These are phyloP conservation scores for Actinopyga echinites DNA, from an alignment of 53 echinoderm and acorn worm genomes.

Conservation along the genomic window DNA sequence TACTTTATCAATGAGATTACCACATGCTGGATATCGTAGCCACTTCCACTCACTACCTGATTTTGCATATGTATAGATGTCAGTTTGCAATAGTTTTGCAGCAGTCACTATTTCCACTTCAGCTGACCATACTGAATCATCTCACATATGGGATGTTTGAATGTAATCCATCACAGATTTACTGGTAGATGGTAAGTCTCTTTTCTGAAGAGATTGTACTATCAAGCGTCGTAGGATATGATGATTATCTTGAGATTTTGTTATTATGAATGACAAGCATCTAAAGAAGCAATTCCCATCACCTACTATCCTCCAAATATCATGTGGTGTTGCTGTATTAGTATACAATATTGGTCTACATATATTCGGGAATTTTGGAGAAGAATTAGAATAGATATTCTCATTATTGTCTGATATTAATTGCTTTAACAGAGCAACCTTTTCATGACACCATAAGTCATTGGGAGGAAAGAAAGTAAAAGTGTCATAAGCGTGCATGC, in stretches of 20 bases:
- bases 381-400: background rate
- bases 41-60: background rate
- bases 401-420: background rate
- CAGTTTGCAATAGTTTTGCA: background rate
- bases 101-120: conserved; percentile 24
- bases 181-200: conserved; percentile 2
- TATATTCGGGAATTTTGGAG: conserved; percentile 9
- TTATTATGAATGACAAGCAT: conserved; percentile 25
- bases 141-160: conserved; percentile 18
- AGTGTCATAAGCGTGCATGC: background rate
- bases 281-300: conserved; percentile 41
- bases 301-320: conserved; percentile 28
- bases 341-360: conserved; percentile 25
- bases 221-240: background rate
- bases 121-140: conserved; percentile 22
- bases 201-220: conserved; percentile 8
- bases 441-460: conserved; percentile 36
- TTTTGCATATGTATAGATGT: conserved; percentile 9
- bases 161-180: conserved; percentile 27
- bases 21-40: conserved; percentile 24
- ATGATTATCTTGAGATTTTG: conserved; percentile 16
- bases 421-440: conserved; percentile 19
- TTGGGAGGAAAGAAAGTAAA: conserved; percentile 15
- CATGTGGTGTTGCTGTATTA: conserved; percentile 26
- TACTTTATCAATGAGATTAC: background rate